Percentiles rank a stretch among this genome's conserved stretches.
These are phyloP conservation scores for Rotaria magnacalcarata DNA, from an alignment of 2,888 invertebrate genomes.

Conservation along the genomic window DNA sequence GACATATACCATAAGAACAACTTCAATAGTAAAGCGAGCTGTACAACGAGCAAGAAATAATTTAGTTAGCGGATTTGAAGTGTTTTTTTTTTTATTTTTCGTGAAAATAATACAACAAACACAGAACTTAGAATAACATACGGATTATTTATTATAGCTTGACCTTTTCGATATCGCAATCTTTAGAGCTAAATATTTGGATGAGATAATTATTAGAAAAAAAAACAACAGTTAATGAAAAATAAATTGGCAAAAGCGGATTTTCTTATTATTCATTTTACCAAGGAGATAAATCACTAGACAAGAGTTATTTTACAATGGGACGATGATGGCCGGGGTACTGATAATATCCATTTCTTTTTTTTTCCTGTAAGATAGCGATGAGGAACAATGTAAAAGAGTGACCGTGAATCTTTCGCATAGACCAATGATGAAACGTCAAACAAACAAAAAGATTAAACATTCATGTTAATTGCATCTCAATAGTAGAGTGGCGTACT, in stretches of 20 bases:
- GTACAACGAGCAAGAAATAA: not conserved
- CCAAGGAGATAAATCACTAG: not conserved
- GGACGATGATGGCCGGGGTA: not conserved
- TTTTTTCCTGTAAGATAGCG: slow-evolving; percentile 2
- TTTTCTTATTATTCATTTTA: not conserved
- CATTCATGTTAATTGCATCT: too few relatives aligned
- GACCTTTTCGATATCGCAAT: not conserved
- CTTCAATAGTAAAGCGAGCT: not conserved
- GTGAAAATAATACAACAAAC: not conserved
- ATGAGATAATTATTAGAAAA: not conserved
- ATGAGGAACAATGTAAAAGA: not conserved
- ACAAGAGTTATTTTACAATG: not conserved
- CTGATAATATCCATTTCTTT: not conserved
- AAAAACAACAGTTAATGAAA: not conserved
- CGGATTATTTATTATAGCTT: not conserved
- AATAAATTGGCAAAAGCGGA: not conserved
- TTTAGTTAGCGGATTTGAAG: not conserved
- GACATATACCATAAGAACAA: not conserved
- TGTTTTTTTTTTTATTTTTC: not conserved
- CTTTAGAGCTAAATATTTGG: not conserved
- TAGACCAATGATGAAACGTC: too few relatives aligned
- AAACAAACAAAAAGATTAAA: too few relatives aligned
- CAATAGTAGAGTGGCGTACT: too few relatives aligned
- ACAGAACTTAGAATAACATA: not conserved
- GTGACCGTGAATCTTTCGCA: too few relatives aligned